Percentiles rank a stretch among this genome's conserved stretches.
Conservation (phyloP, 2,888 invertebrate genomes). For the Dolomedes plantarius region DNA sequence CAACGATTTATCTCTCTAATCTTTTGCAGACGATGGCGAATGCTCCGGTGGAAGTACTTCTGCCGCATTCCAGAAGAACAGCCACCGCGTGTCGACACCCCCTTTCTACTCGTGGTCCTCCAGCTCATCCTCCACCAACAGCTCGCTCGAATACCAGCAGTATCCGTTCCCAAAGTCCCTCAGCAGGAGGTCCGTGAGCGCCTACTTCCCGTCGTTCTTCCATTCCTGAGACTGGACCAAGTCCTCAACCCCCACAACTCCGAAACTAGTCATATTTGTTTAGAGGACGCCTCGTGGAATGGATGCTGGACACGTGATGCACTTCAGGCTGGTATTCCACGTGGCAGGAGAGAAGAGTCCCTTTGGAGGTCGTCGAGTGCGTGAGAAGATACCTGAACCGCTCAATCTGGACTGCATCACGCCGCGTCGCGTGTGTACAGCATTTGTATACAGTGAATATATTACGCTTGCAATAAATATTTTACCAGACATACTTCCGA, state of each 20-base stretch:
- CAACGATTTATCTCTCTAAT: no score
- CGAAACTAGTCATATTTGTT: slow-evolving; percentile 4
- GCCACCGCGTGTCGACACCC: slow-evolving; percentile 47
- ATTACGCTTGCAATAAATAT: no score
- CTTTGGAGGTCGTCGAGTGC: no score
- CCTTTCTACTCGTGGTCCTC: slow-evolving; percentile 61
- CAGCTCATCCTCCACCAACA: slow-evolving; percentile 55
- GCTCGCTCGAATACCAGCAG: slow-evolving; percentile 43
- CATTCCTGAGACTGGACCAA: slow-evolving; percentile 25
- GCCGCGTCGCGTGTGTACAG: no score
- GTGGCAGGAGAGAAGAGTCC: no score
- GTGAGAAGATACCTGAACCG: no score
- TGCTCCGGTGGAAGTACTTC: slow-evolving; percentile 23
- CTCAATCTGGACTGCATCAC: no score
- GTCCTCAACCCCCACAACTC: not conserved
- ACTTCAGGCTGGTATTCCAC: no score
- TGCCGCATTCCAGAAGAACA: slow-evolving; percentile 21
- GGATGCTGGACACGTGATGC: no score
- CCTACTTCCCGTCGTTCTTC: slow-evolving; percentile 57
- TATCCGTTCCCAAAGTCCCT: slow-evolving; percentile 38
- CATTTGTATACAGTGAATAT: no score
- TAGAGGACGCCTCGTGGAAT: no score
- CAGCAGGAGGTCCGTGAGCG: slow-evolving; percentile 51
- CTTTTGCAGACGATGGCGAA: slow-evolving; percentile 44
- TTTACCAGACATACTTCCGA: no score